Conservation (phyloP, 2,113 vertebrate species). For the Bothrops jararaca region DNA sequence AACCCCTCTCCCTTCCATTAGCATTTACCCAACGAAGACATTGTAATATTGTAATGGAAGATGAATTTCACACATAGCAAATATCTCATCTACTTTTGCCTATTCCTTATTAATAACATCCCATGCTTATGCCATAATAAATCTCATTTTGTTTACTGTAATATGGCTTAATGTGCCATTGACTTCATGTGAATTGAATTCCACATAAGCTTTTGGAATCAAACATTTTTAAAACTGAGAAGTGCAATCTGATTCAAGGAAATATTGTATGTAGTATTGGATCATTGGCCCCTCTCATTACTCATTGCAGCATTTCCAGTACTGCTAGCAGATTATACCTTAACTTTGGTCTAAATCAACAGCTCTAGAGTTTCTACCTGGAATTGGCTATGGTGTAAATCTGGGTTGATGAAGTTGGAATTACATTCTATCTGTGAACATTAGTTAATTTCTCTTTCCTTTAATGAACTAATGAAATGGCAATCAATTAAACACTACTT, state of each 20-base stretch:
- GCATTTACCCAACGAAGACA: background rate
- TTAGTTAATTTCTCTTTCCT: background rate
- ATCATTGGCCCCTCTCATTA: background rate
- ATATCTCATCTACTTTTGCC: background rate
- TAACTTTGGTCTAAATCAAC: background rate
- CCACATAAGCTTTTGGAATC: background rate
- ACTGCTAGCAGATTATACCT: background rate
- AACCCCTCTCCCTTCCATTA: background rate
- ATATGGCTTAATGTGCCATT: background rate
- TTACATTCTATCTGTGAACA: background rate
- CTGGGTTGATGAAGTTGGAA: background rate
- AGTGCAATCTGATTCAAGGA: background rate
- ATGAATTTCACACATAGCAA: background rate
- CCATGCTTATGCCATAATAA: background rate
- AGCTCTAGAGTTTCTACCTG: background rate
- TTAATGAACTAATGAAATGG: background rate
- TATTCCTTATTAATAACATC: background rate
- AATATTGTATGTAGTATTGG: background rate
- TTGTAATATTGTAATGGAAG: background rate
- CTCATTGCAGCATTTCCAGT: background rate
- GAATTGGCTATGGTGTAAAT: background rate
- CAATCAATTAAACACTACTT: background rate
- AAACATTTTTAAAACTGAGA: background rate
- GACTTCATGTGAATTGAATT: background rate
- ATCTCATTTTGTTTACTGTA: background rate